phyloP scores from a whole-genome alignment of 2,888 invertebrate species.

The Diplolepis rosae region DNA sequence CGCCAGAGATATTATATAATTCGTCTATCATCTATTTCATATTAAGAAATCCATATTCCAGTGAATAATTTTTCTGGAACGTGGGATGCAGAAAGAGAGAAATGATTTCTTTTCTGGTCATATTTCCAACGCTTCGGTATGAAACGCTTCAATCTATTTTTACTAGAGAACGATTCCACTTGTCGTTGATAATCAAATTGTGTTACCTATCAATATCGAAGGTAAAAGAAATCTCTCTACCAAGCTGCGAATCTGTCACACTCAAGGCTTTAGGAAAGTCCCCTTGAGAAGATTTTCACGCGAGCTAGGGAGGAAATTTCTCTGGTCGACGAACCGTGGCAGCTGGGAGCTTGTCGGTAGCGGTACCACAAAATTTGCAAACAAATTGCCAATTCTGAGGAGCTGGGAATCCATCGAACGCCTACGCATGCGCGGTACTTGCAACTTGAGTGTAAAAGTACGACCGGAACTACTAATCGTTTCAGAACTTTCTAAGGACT shows the following conservation, averaged over 20 bases:
- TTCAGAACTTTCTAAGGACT: constrained; percentile 42
- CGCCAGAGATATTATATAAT: too few species aligned
- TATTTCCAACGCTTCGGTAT: constrained; percentile 1
- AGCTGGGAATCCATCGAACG: constrained; percentile 55
- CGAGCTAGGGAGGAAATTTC: constrained; percentile 44
- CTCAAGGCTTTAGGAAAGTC: not conserved
- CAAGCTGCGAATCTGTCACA: not conserved
- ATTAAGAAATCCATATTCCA: not conserved
- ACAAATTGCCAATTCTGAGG: constrained; percentile 71
- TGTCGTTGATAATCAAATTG: constrained; percentile 22
- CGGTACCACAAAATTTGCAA: constrained; percentile 67
- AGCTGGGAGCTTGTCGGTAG: constrained; percentile 34
- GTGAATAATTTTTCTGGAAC: constrained; percentile 7
- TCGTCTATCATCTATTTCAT: not conserved
- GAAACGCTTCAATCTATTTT: constrained; percentile 22
- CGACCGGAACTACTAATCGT: constrained; percentile 43
- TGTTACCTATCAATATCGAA: constrained; percentile 16
- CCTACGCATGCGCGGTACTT: constrained; percentile 46
- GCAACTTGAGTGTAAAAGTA: constrained; percentile 45
- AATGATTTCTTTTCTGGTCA: constrained; percentile 16
- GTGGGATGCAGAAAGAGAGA: not conserved
- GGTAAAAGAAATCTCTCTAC: constrained; percentile 1
- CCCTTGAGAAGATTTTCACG: constrained; percentile 40
- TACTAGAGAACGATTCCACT: constrained; percentile 6
- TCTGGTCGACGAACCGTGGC: constrained; percentile 45